These are phyloP conservation scores for Chaetogeoica ovagalla DNA, from an alignment of 2,888 invertebrate species.

Conservation along the genomic window DNA sequence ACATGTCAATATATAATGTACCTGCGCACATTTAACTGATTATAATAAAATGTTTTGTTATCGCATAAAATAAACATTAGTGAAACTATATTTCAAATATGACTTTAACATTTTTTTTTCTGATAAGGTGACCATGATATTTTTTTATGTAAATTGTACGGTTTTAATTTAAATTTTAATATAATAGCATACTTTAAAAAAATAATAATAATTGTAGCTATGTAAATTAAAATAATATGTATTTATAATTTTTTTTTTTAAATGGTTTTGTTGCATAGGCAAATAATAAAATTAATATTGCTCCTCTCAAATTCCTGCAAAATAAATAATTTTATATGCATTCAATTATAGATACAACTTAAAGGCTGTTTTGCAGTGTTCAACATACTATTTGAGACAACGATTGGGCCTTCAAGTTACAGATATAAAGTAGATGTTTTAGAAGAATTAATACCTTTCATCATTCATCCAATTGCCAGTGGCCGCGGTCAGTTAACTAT, in stretches of 20 bases:
- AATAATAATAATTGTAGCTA: too few species aligned
- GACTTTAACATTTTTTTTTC: too few species aligned
- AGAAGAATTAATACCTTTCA: constrained; percentile 54
- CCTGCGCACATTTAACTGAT: too few species aligned
- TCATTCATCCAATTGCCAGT: constrained; percentile 60
- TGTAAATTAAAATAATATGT: too few species aligned
- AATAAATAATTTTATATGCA: neutral
- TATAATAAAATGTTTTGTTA: too few species aligned
- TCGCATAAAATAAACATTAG: too few species aligned
- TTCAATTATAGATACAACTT: constrained; percentile 55
- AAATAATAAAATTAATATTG: neutral
- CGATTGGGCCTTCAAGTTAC: constrained; percentile 20
- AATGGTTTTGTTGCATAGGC: neutral
- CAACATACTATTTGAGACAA: constrained; percentile 1
- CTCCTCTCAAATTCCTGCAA: neutral
- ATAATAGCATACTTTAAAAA: neutral
- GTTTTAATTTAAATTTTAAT: neutral
- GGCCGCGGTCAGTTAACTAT: constrained; percentile 61
- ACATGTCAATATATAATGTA: too few species aligned
- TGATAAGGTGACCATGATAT: too few species aligned
- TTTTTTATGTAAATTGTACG: neutral
- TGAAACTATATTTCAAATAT: too few species aligned
- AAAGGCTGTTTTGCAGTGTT: constrained; percentile 29
- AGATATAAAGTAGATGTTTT: constrained; percentile 57
- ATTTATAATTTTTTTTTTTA: neutral